Evolutionary conservation across 2,888 invertebrate genomes (phyloP).

Genomic region (Nephrotoma flavescens): DNA sequence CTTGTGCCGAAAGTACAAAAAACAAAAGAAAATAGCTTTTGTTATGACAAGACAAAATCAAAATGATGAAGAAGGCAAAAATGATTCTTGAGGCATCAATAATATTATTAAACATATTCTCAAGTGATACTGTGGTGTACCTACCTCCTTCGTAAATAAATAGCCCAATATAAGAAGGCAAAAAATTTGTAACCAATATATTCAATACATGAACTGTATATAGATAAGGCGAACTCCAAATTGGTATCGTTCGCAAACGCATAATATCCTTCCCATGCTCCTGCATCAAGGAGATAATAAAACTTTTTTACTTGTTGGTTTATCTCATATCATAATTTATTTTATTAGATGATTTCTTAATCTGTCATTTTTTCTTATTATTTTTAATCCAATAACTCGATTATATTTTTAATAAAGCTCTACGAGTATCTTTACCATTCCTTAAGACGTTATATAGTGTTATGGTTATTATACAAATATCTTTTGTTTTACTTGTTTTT

Average conservation of each 20-base stretch:
- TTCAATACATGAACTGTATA: background rate
- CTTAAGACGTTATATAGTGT: background rate
- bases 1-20: background rate
- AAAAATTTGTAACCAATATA: background rate
- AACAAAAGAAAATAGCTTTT: background rate
- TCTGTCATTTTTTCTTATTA: background rate
- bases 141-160: background rate
- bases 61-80: background rate
- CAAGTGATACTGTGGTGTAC: background rate
- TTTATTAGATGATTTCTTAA: background rate
- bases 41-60: background rate
- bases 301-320: background rate
- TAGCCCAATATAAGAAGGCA: background rate
- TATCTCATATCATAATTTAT: background rate
- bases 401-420: background rate
- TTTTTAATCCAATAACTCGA: background rate
- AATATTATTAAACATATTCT: background rate
- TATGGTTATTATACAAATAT: background rate
- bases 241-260: no score
- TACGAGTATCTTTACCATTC: background rate
- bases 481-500: background rate
- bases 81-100: background rate
- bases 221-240: background rate
- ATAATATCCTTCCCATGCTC: background rate
- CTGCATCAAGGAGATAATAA: background rate